A percentile compares a stretch with the other conserved stretches of the same genome.
phyloP scores from a whole-genome alignment of 2,113 vertebrate genomes.

The Dryoscopus gambensis region DNA sequence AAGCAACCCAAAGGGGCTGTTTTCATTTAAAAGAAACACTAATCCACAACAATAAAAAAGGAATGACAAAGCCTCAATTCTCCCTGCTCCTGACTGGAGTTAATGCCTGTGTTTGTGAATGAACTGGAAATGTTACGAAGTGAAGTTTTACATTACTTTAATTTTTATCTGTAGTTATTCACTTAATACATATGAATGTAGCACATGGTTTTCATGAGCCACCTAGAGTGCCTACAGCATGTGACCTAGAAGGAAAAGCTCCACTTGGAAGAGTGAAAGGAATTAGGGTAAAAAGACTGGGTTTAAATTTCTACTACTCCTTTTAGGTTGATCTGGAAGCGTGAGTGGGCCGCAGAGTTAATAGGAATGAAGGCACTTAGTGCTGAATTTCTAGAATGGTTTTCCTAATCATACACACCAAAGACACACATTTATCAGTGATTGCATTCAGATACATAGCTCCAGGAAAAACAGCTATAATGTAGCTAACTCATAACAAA shows the following conservation, averaged over 20 bases:
- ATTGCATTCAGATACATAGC: background rate
- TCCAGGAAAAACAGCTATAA: constrained; percentile 45
- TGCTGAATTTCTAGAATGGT: background rate
- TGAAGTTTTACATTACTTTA: background rate
- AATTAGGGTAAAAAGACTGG: background rate
- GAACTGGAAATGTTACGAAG: background rate
- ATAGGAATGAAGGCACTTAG: background rate
- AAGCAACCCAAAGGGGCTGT: constrained; percentile 69
- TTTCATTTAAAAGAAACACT: constrained; percentile 76
- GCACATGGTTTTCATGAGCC: background rate
- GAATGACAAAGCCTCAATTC: constrained; percentile 17
- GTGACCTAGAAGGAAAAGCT: background rate
- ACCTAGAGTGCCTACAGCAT: background rate
- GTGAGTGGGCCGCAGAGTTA: background rate
- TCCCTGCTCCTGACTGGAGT: background rate
- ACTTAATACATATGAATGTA: background rate
- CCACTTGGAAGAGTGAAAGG: background rate
- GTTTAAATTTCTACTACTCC: background rate
- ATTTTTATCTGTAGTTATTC: background rate
- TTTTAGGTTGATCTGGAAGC: background rate
- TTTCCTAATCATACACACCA: background rate
- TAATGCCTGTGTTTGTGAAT: constrained; percentile 8
- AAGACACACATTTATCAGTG: background rate
- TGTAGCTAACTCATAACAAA: background rate
- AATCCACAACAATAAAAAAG: constrained; percentile 64